phyloP scores from a whole-genome alignment of 2,888 invertebrate genomes.

The Thyatira batis region DNA sequence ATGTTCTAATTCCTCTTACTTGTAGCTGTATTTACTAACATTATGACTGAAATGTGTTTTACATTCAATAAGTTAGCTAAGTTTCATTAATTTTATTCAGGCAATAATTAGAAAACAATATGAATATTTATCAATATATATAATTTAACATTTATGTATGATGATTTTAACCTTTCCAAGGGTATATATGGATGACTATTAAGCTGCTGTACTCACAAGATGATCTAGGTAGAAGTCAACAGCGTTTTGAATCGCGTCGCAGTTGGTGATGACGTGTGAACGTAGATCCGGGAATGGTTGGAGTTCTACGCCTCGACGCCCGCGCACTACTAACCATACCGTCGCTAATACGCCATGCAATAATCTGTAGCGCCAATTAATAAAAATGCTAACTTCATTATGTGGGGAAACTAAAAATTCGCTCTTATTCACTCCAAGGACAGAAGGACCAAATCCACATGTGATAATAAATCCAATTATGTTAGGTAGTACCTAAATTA shows the following conservation, averaged over 20 bases:
- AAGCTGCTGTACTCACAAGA: slow-evolving; percentile 53
- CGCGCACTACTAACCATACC: slow-evolving; percentile 71
- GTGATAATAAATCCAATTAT: too few relatives aligned
- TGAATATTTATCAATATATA: too few relatives aligned
- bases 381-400: too few relatives aligned
- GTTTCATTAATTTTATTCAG: too few relatives aligned
- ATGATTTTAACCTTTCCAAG: not conserved
- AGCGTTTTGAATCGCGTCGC: slow-evolving; percentile 85
- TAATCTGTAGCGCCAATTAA: slow-evolving; percentile 48
- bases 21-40: too few relatives aligned
- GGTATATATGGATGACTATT: not conserved
- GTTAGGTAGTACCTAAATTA: not conserved
- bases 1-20: not conserved
- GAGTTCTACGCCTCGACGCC: slow-evolving; percentile 44
- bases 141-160: too few relatives aligned
- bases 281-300: slow-evolving; percentile 85
- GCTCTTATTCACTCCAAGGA: too few relatives aligned
- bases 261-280: slow-evolving; percentile 85
- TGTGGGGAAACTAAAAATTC: too few relatives aligned
- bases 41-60: too few relatives aligned
- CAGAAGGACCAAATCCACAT: too few relatives aligned
- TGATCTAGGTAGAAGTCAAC: slow-evolving; percentile 83
- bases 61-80: too few relatives aligned
- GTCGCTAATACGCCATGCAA: slow-evolving; percentile 86
- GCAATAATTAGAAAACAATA: too few relatives aligned